These are phyloP conservation scores for Gastracanthus pulcherrimus DNA, from an alignment of 2,888 invertebrate genomes.

Conservation along the genomic window DNA sequence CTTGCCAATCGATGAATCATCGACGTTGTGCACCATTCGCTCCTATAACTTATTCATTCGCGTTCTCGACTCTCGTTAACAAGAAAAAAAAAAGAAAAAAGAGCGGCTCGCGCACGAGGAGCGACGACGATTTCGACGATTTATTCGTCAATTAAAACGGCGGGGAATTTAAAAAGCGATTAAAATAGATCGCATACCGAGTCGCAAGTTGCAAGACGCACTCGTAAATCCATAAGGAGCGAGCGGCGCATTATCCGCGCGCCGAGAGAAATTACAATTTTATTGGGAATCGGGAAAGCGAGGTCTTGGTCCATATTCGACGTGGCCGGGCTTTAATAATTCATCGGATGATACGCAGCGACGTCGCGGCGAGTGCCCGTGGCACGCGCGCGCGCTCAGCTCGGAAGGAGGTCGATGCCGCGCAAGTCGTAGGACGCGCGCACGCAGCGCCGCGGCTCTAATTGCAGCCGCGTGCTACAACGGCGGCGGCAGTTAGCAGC, in stretches of 20 bases:
- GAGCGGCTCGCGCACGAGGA: too few species aligned
- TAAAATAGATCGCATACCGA: conserved; percentile 16
- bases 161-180: conserved; percentile 28
- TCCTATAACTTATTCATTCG: conserved; percentile 42
- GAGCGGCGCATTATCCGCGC: background rate
- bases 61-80: conserved; percentile 1
- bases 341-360: conserved; percentile 32
- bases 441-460: conserved; percentile 10
- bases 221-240: background rate
- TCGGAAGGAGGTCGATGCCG: conserved; percentile 27
- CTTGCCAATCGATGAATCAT: conserved; percentile 37
- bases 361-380: too few species aligned
- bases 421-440: conserved; percentile 5
- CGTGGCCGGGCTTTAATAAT: conserved; percentile 33
- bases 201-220: background rate
- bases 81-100: background rate
- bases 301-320: background rate
- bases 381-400: background rate
- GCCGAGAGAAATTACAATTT: conserved; percentile 8
- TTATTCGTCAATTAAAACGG: conserved; percentile 41
- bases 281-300: conserved; percentile 20
- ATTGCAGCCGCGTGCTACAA: conserved; percentile 31
- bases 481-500: too few species aligned
- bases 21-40: conserved; percentile 17
- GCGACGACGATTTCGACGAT: conserved; percentile 3